Percentiles rank a stretch among this genome's conserved stretches.
Evolutionary conservation across 2,888 invertebrate species (phyloP).

Genomic region (Yponomeuta malinellus): DNA sequence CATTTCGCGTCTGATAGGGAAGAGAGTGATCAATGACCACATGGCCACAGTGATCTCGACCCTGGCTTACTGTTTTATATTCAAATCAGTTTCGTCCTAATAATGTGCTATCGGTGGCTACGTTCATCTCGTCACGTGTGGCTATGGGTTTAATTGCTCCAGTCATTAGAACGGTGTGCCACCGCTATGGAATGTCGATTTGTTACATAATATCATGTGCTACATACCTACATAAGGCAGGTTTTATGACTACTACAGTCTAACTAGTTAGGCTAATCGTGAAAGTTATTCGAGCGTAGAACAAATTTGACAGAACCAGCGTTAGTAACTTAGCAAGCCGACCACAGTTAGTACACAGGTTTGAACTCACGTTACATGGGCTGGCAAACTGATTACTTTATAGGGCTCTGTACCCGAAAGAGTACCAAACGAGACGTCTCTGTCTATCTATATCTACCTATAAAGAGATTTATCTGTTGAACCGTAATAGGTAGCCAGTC

Average conservation of each 20-base stretch:
- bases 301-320: not conserved
- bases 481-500: no score
- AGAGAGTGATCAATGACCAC: no score
- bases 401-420: no score
- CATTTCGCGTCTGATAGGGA: no score
- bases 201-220: not conserved
- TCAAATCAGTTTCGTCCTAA: not conserved
- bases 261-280: not conserved
- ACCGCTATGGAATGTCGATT: not conserved
- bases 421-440: no score
- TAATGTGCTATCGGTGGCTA: not conserved
- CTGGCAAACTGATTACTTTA: no score
- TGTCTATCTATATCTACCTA: no score
- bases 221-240: not conserved
- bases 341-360: no score
- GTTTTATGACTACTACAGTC: not conserved
- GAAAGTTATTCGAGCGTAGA: constrained; percentile 3
- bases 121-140: not conserved
- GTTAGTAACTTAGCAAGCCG: not conserved
- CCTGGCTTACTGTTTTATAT: no score
- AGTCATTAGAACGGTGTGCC: not conserved
- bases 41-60: no score
- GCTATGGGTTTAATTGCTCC: not conserved
- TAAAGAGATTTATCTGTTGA: no score
- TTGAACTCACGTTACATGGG: no score